A percentile compares a stretch with the other conserved stretches of the same genome.
These are phyloP conservation scores for Trissolcus brochymenae DNA, from an alignment of 2,888 invertebrate genomes.

Conservation along the genomic window DNA sequence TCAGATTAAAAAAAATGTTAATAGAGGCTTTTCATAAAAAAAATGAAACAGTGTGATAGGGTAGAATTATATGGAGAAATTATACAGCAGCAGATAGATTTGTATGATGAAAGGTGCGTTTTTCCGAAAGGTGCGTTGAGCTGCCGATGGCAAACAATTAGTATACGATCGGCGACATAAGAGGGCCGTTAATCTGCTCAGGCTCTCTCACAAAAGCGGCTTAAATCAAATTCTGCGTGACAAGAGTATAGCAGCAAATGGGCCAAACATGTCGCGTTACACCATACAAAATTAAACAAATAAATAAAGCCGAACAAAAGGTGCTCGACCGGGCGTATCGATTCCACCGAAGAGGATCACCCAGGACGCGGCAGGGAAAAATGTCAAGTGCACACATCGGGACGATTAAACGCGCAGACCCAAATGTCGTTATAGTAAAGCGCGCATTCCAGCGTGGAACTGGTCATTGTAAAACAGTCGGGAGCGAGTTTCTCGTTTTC, in stretches of 20 bases:
- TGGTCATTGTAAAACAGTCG: slow-evolving; percentile 42
- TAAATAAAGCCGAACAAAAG: slow-evolving; percentile 37
- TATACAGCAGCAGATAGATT: background rate
- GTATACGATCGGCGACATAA: slow-evolving; percentile 14
- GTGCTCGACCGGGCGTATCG: slow-evolving; percentile 22
- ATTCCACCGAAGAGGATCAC: slow-evolving; percentile 33
- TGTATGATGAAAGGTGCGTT: background rate
- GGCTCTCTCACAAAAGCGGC: slow-evolving; percentile 19
- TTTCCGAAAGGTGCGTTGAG: background rate
- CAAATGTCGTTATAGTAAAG: slow-evolving; percentile 21
- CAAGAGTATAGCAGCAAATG: slow-evolving; percentile 12
- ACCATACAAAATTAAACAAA: slow-evolving; percentile 33
- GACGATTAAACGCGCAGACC: slow-evolving; percentile 24
- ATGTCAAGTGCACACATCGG: slow-evolving; percentile 32
- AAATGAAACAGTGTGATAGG: no score
- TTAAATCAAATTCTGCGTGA: slow-evolving; percentile 26
- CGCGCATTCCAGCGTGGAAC: slow-evolving; percentile 32
- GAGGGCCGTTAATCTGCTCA: slow-evolving; percentile 26
- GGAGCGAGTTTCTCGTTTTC: slow-evolving; percentile 32
- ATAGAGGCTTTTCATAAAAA: no score
- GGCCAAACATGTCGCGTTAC: slow-evolving; percentile 13
- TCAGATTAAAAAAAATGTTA: no score
- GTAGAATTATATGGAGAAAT: no score
- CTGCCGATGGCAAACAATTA: slow-evolving; percentile 10
- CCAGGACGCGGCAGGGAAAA: slow-evolving; percentile 26